Percentiles rank a stretch among this genome's conserved stretches.
phyloP scores from a whole-genome alignment of 2,113 vertebrate species.

The Polyodon spathula region DNA sequence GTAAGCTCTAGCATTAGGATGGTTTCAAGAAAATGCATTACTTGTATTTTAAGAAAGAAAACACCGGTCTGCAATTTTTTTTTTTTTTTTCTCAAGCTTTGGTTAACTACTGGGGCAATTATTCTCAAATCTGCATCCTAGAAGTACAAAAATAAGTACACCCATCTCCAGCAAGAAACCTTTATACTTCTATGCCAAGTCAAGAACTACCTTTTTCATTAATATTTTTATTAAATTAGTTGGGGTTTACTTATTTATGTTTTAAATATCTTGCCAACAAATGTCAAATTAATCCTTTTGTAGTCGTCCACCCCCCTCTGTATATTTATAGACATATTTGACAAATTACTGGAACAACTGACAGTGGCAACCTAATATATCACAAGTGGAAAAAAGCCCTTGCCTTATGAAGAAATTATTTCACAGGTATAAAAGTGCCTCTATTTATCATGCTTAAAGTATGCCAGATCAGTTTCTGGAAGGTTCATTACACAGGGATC shows the following conservation, averaged over 20 bases:
- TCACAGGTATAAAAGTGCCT: too few species aligned
- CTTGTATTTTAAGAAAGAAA: conserved; percentile 65
- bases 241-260: conserved; percentile 54
- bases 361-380: conserved; percentile 30
- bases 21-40: conserved; percentile 62
- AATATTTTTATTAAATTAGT: conserved; percentile 54
- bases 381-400: background rate
- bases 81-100: conserved; percentile 76
- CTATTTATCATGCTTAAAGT: background rate
- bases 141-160: conserved; percentile 77
- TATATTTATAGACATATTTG: conserved; percentile 51
- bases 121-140: conserved; percentile 61
- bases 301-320: too few species aligned
- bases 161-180: conserved; percentile 63
- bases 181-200: conserved; percentile 46
- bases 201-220: conserved; percentile 44
- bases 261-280: too few species aligned
- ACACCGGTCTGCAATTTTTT: conserved; percentile 60
- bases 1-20: conserved; percentile 35
- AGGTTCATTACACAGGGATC: conserved; percentile 17
- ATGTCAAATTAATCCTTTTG: too few species aligned
- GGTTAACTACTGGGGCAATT: conserved; percentile 81
- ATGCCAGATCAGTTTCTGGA: background rate
- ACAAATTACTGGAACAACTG: background rate
- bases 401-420: too few species aligned